Evolutionary conservation across 1,140 invertebrate genomes (phyloP).

Genomic region (Globodera rostochiensis): DNA sequence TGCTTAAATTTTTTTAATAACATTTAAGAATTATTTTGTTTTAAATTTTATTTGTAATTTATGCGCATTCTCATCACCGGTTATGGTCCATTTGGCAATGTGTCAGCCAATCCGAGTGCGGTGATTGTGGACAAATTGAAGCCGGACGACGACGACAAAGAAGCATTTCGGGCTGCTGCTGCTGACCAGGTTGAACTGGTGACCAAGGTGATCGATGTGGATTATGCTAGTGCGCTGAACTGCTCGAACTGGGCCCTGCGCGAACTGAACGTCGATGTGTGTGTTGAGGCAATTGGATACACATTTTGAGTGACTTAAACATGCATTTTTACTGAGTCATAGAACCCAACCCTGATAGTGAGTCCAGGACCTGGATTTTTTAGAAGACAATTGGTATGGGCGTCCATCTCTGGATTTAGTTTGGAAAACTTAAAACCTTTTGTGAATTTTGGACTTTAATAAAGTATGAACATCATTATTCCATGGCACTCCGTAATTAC

Average conservation of each 20-base stretch:
- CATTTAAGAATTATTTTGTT: background rate
- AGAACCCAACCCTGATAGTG: too few relatives aligned
- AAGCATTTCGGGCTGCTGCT: background rate
- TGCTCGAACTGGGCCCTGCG: constrained; percentile 15
- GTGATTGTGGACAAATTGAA: constrained; percentile 26
- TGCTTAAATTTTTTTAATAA: background rate
- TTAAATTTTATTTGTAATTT: too few relatives aligned
- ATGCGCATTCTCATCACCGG: constrained; percentile 33
- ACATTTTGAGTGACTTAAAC: too few relatives aligned
- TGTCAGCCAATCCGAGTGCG: constrained; percentile 27
- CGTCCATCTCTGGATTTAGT: too few relatives aligned
- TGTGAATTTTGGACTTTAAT: too few relatives aligned
- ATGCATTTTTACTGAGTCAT: too few relatives aligned
- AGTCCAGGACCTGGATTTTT: too few relatives aligned
- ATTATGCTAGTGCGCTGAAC: constrained; percentile 28
- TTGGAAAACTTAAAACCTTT: too few relatives aligned
- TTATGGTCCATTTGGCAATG: constrained; percentile 36
- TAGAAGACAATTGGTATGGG: too few relatives aligned
- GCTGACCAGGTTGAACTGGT: constrained; percentile 21
- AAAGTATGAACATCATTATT: too few relatives aligned
- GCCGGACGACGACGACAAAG: background rate
- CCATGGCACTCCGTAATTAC: too few relatives aligned
- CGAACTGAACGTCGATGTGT: constrained; percentile 25
- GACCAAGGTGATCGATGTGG: constrained; percentile 32
- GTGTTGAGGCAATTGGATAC: background rate